Evolutionary conservation across 2,113 vertebrate genomes (phyloP).

Genomic region (Dicaeum eximium): DNA sequence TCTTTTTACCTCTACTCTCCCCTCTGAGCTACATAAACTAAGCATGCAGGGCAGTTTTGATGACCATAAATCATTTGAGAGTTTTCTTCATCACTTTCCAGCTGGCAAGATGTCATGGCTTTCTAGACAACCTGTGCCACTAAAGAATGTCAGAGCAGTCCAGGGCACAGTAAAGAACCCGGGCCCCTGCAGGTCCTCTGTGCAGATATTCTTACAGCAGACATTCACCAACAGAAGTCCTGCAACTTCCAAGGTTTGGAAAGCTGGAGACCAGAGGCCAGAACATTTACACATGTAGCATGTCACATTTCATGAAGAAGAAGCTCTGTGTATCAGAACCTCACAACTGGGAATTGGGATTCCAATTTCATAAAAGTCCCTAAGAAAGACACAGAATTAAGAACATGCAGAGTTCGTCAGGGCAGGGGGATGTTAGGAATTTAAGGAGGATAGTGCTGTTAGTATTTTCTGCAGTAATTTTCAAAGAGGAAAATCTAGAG

Average conservation of each 20-base stretch:
- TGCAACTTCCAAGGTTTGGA: background rate
- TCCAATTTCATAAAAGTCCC: background rate
- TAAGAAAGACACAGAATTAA: background rate
- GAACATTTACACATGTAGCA: background rate
- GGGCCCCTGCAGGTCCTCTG: background rate
- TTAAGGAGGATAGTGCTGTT: background rate
- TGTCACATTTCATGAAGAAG: background rate
- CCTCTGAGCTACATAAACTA: background rate
- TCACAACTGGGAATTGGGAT: background rate
- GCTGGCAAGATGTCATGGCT: background rate
- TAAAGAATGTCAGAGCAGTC: background rate
- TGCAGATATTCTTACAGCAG: background rate
- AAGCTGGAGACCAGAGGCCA: background rate
- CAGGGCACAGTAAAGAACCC: background rate
- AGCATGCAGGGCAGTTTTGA: background rate
- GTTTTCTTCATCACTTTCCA: background rate
- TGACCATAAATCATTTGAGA: background rate
- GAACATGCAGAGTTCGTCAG: background rate
- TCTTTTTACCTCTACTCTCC: background rate
- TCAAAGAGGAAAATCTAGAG: background rate
- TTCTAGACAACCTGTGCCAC: background rate
- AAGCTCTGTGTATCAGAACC: background rate
- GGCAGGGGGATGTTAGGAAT: background rate
- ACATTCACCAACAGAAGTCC: background rate
- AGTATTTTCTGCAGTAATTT: background rate